Base-by-base conservation (phyloP, 2,113 vertebrate genomes). In the Chauna torquata region DNA sequence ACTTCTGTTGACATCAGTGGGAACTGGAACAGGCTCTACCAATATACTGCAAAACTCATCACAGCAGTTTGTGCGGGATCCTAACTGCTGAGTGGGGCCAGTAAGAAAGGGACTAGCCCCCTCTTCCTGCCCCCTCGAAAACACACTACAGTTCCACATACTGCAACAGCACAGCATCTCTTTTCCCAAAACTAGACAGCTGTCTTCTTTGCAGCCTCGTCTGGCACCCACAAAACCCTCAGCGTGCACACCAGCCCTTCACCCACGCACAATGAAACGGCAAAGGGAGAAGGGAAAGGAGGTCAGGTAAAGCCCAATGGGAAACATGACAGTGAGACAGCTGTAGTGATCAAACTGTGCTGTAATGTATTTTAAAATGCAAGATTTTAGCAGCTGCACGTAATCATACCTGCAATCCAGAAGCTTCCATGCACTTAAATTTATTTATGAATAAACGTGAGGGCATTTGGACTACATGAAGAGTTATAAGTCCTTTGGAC, bases 401-500 rank as follows among this genome's bases (percentile, higher is more conserved):
- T 76, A 95, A 96, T 92, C 96, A 92, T 86, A 95, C 94, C 95
- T 88, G 96, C 94, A 92, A 93, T 92, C 96, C 92, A 93, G 97
- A 96, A 93, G 86, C 83, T 97, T 96, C 92, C 70, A 55, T 23
- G 19, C 82, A 88, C 93, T 96, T 86, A 86, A 91, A n/a, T 59
- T 76, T 79, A 70, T 95, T 91, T 90, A 71, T 93, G 96, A 96
- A 92, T 87, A 96, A 96, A 96, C 5, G 18, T 27, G 69, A 92
- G 74, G 58, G 91, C 55, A 92, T 93, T 94, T 94, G 69, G 66
- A 84, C 69, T 47, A 20, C 27, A 47, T 2, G 10, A 92, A 83
- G 45, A n/a, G 42, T 58, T 74, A 0, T 3, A 88, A 82, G 75
- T 58, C 82, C 79, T 92, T 57, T 78, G 90, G 92, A 88, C 71